These are phyloP conservation scores for Episyrphus balteatus DNA, from an alignment of 1,140 invertebrate species.

Conservation along the genomic window DNA sequence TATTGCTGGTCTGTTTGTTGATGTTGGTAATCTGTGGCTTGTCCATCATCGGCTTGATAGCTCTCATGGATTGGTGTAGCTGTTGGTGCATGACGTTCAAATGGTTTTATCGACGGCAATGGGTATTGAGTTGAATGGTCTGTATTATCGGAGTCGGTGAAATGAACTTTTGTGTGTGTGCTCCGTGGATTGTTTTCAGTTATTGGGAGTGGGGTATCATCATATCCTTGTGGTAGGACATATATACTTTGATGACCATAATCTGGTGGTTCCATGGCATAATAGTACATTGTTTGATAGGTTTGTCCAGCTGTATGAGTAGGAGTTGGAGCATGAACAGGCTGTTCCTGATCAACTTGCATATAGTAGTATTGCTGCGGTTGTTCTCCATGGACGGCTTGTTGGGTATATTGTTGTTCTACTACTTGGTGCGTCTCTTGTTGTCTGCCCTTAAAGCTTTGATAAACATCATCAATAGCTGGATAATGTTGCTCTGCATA, in stretches of 20 bases:
- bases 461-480: conserved; percentile 29
- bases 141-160: conserved; percentile 20
- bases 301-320: conserved; percentile 21
- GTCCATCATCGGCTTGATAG: not conserved
- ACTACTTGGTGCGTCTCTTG: conserved; percentile 10
- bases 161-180: conserved; percentile 33
- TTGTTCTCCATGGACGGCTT: conserved; percentile 5
- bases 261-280: conserved; percentile 10
- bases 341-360: not conserved
- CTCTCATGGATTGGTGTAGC: conserved; percentile 6
- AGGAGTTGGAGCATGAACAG: not conserved
- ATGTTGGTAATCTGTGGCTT: conserved; percentile 7
- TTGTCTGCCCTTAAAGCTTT: conserved; percentile 26
- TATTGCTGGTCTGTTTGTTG: conserved; percentile 1
- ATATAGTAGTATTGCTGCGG: not conserved
- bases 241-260: conserved; percentile 6
- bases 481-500: conserved; percentile 13
- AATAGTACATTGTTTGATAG: conserved; percentile 14
- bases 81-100: conserved; percentile 13
- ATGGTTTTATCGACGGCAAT: conserved; percentile 16
- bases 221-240: conserved; percentile 7
- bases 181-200: conserved; percentile 30
- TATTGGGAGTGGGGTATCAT: conserved; percentile 13
- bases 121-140: conserved; percentile 9
- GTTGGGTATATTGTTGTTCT: conserved; percentile 11